Base-by-base conservation (phyloP, 2,888 invertebrate genomes). In the Autographa pulchrina region DNA sequence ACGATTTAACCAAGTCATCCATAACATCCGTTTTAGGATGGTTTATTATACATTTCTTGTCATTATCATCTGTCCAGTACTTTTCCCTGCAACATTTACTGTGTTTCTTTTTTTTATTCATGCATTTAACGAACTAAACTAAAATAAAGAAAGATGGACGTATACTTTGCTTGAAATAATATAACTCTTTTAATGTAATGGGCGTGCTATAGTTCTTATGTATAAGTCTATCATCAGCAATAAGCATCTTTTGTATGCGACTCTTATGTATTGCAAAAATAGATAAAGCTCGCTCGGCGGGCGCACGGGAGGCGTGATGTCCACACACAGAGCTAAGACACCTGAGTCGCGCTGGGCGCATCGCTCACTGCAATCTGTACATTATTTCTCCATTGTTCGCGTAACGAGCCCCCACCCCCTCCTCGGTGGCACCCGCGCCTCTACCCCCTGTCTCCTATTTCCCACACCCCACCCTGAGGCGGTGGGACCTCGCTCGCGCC, bases 311-410 rank as follows among this genome's bases (percentile, higher is more conserved):
- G 90, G 91, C 90, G 91, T 86, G 91, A 90, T 92, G 94, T 94
- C 94, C 93, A 92, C 91, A 88, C 89, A 88, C 88, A 88, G 89
- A 88, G 86, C 90, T 89, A 89, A 94, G 93, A 94, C 95, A 96
- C 96, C 95, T 95, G 95, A 95, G 94, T 92, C 94, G 93, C 93
- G 89, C 91, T 88, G 93, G 93, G 96, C 96, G 96, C 96, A 96
- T 96, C 96, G 95, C 94, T 96, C 95, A 95, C 96, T 96, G 96
- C 96, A 96, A 96, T 96, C 96, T 96, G 96, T 96, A 96, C 96
- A 96, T 96, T 96, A 96, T 96, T 96, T 96, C 95, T 95, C 96
- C 96, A 96, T 96, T 96, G 96, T 96, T 96, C 96, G 94, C 95
- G 96, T 96, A 96, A 96, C 96, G 96, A 96, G 95, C 93, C 89